Evolutionary conservation across 2,113 vertebrate genomes (phyloP).

Genomic region (Xerus inauris): DNA sequence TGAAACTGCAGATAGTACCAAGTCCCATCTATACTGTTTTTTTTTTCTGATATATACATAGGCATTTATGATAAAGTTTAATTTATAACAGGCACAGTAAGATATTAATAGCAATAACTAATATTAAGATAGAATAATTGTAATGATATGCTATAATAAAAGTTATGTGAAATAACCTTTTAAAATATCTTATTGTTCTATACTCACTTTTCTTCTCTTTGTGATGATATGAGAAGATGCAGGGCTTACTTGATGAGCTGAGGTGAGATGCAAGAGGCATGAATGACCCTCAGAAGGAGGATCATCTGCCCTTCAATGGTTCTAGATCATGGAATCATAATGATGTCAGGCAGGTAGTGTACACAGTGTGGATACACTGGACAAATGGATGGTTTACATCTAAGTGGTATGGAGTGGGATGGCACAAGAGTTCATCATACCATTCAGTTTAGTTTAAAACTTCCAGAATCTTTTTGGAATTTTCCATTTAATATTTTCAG

Average conservation of each 20-base stretch:
- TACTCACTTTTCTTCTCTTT: not conserved
- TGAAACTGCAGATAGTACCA: not conserved
- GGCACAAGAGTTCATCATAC: not conserved
- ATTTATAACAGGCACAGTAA: not conserved
- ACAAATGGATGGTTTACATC: not conserved
- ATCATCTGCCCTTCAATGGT: not conserved
- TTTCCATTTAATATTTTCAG: not conserved
- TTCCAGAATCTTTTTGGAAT: not conserved
- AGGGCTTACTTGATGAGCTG: not conserved
- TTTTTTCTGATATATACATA: not conserved
- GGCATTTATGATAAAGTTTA: not conserved
- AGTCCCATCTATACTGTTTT: not conserved
- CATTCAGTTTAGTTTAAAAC: not conserved
- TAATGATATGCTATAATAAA: not conserved
- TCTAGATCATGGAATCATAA: too few relatives aligned
- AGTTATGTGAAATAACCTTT: not conserved
- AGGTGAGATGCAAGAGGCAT: not conserved
- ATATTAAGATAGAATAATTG: not conserved
- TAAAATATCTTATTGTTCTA: not conserved
- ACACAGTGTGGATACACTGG: too few relatives aligned
- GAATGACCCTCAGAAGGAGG: too few relatives aligned
- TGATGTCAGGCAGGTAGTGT: fast-evolving
- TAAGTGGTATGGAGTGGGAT: too few relatives aligned
- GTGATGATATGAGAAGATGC: not conserved
- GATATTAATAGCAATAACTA: not conserved